Evolutionary conservation across 1,140 invertebrate genomes (phyloP).

Genomic region (Bombus impatiens): DNA sequence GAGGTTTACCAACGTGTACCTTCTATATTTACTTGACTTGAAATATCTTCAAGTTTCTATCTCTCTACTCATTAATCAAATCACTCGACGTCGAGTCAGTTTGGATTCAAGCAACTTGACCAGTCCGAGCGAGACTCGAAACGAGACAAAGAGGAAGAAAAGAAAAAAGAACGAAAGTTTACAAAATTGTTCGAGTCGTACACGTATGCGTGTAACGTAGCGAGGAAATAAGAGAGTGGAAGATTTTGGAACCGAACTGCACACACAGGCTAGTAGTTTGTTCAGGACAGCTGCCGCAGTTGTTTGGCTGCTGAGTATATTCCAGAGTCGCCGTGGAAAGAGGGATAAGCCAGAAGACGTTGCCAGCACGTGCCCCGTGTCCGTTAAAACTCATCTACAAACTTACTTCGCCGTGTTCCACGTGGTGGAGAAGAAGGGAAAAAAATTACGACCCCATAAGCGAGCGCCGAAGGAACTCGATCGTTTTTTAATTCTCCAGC

Average conservation of each 20-base stretch:
- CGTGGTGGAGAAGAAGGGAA: slow-evolving; percentile 28
- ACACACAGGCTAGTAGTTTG: slow-evolving; percentile 49
- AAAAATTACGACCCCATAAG: slow-evolving; percentile 54
- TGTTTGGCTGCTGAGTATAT: slow-evolving; percentile 71
- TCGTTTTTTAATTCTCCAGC: slow-evolving; percentile 18
- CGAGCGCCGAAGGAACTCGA: slow-evolving; percentile 18
- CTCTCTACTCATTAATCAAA: too few species aligned
- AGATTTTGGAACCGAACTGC: slow-evolving; percentile 45
- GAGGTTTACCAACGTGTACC: too few species aligned
- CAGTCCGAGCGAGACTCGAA: too few species aligned
- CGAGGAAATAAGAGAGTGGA: slow-evolving; percentile 21
- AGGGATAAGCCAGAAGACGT: slow-evolving; percentile 68
- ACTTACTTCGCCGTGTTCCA: slow-evolving; percentile 44
- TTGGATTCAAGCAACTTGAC: too few species aligned
- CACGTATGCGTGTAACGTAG: neutral
- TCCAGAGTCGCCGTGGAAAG: slow-evolving; percentile 59
- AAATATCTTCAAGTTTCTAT: too few species aligned
- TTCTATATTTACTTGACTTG: too few species aligned
- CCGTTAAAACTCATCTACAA: slow-evolving; percentile 70
- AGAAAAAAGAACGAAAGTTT: neutral
- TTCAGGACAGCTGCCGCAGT: slow-evolving; percentile 72
- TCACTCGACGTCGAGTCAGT: too few species aligned
- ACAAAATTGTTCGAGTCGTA: neutral
- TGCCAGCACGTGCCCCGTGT: slow-evolving; percentile 75
- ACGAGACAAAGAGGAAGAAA: too few species aligned